Evolutionary conservation across 2,888 invertebrate species (phyloP).

Genomic region (Amphimallon solstitiale): DNA sequence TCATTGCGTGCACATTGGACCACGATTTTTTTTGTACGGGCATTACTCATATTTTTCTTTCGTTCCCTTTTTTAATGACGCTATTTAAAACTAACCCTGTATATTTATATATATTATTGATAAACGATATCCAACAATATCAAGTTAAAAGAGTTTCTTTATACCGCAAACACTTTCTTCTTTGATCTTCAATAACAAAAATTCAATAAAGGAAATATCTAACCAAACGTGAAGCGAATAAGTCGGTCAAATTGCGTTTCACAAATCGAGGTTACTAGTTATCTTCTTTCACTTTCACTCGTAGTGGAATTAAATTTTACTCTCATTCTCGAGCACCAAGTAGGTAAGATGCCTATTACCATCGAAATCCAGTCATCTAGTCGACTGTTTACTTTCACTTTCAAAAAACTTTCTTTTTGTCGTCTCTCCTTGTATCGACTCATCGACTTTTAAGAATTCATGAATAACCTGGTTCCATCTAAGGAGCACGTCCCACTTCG

Average conservation of each 20-base stretch:
- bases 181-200: background rate
- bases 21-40: too few relatives aligned
- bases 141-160: too few relatives aligned
- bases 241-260: background rate
- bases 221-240: background rate
- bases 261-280: background rate
- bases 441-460: background rate
- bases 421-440: background rate
- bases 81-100: too few relatives aligned
- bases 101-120: too few relatives aligned
- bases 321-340: constrained; percentile 10
- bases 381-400: constrained; percentile 26
- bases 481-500: too few relatives aligned
- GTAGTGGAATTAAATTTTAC: constrained; percentile 20
- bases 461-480: too few relatives aligned
- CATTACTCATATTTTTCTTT: too few relatives aligned
- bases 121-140: too few relatives aligned
- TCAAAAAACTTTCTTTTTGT: constrained; percentile 23
- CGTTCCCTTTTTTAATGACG: too few relatives aligned
- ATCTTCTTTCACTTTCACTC: background rate
- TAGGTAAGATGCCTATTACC: background rate
- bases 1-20: too few relatives aligned
- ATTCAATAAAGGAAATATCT: background rate
- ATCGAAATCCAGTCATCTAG: background rate
- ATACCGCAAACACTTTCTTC: background rate